Conservation (phyloP, 37 sponge, comb jelly and placozoan genomes). For the Agelas oroides region DNA sequence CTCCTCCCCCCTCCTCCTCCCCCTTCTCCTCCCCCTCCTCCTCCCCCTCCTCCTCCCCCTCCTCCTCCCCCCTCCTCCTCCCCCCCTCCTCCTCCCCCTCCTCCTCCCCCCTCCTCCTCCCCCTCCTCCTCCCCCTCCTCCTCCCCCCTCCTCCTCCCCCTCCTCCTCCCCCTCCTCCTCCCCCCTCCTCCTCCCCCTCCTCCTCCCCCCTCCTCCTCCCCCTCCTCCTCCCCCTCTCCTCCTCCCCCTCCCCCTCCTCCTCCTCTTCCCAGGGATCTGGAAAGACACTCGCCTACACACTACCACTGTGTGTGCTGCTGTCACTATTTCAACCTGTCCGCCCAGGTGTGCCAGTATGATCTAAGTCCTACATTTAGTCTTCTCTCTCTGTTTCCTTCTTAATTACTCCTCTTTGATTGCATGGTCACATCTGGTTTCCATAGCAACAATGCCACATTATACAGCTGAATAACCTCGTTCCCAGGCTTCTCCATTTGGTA, state of each 20-base stretch:
- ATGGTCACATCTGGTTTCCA: not conserved
- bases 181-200: too few species aligned
- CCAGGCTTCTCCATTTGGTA: too few species aligned
- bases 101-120: not conserved
- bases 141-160: not conserved
- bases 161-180: not conserved
- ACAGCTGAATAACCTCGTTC: too few species aligned
- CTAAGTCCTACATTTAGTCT: not conserved
- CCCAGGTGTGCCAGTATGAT: slow-evolving; percentile 1
- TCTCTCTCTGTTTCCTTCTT: too few species aligned
- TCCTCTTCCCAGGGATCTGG: slow-evolving; percentile 32
- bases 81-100: not conserved
- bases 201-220: too few species aligned
- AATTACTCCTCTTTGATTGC: too few species aligned
- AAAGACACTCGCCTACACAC: slow-evolving; percentile 41
- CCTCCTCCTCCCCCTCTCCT: too few species aligned
- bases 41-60: not conserved
- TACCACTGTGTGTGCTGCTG: slow-evolving; percentile 39
- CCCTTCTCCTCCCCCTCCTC: not conserved
- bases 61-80: not conserved
- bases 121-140: not conserved
- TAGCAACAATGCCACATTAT: too few species aligned
- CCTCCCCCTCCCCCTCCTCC: not conserved
- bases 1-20: not conserved
- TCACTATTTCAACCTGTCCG: slow-evolving; percentile 15